Evolutionary conservation across 2,113 vertebrate genomes (phyloP).

Genomic region (Elaphurus davidianus): DNA sequence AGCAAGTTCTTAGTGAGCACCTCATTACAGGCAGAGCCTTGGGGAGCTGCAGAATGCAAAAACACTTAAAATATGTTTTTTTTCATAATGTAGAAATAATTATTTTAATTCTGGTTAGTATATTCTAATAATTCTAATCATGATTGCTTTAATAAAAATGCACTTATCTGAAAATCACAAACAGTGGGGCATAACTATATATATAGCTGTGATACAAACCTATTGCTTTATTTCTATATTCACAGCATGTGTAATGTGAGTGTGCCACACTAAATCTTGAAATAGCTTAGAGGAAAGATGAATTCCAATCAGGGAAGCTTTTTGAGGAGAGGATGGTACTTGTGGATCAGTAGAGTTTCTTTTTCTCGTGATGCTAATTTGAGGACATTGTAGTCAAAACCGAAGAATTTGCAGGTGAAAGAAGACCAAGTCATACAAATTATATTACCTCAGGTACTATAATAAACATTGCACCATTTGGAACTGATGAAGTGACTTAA

Average conservation of each 20-base stretch:
- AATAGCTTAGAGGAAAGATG: background rate
- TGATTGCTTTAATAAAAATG: background rate
- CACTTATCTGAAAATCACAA: background rate
- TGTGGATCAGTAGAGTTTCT: background rate
- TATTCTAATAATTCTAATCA: background rate
- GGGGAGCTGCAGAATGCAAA: background rate
- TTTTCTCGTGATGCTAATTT: background rate
- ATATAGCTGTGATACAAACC: background rate
- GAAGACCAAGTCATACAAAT: background rate
- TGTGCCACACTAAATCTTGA: background rate
- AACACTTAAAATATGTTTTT: background rate
- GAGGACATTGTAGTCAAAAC: background rate
- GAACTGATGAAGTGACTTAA: background rate
- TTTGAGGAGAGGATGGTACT: background rate
- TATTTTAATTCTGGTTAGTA: background rate
- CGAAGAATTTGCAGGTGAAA: background rate
- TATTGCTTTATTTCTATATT: background rate
- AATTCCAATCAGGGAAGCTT: background rate
- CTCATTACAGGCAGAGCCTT: background rate
- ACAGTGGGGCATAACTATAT: background rate
- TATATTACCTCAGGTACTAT: background rate
- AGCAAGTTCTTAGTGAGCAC: background rate
- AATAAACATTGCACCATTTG: background rate
- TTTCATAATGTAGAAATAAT: background rate
- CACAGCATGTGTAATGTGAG: background rate